Conservation (phyloP, 2,113 vertebrate genomes). For the Scartelaos histophorus region DNA sequence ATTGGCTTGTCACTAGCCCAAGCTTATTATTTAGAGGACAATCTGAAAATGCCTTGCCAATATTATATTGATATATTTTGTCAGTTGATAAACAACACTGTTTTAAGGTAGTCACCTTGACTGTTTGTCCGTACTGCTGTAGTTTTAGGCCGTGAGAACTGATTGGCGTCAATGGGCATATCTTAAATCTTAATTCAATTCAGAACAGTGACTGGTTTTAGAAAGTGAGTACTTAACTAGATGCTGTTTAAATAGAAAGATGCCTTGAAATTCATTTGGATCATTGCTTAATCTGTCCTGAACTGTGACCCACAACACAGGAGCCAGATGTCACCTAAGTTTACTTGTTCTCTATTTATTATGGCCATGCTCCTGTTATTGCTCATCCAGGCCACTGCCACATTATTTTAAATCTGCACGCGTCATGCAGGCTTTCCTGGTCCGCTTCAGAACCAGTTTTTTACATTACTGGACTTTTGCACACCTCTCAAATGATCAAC, state of each 20-base stretch:
- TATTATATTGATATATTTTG: constrained; percentile 13
- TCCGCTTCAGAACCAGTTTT: constrained; percentile 56
- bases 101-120: constrained; percentile 7
- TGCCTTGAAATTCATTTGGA: not conserved
- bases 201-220: not conserved
- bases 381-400: constrained; percentile 31
- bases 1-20: not conserved
- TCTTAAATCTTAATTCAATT: not conserved
- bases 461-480: constrained; percentile 41
- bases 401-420: constrained; percentile 51
- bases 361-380: constrained; percentile 13
- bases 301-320: constrained; percentile 10
- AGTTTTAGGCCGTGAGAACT: not conserved
- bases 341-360: constrained; percentile 6
- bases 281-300: not conserved
- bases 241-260: not conserved
- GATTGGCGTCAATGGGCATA: not conserved
- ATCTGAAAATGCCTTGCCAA: constrained; percentile 11
- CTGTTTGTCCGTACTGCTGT: not conserved
- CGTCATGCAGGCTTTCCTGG: constrained; percentile 23
- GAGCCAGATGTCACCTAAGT: constrained; percentile 17
- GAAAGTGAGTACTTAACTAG: not conserved
- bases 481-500: constrained; percentile 24
- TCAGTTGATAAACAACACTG: constrained; percentile 3
- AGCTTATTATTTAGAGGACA: constrained; percentile 10